phyloP scores from a whole-genome alignment of 2,888 invertebrate genomes.

The Lutraria lutraria region DNA sequence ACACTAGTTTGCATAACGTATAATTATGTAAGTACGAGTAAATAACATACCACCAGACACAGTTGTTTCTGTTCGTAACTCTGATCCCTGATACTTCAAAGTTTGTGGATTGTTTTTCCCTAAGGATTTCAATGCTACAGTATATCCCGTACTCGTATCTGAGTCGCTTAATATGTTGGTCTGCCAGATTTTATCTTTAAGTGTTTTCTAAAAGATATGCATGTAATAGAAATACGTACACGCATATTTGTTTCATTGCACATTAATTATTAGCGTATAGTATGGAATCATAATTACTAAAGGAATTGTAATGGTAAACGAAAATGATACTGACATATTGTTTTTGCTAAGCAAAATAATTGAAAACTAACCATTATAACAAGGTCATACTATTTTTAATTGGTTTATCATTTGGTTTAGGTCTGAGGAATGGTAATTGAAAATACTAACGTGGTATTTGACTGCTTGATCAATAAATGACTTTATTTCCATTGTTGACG shows the following conservation, averaged over 20 bases:
- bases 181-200: slow-evolving; percentile 27
- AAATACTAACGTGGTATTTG: slow-evolving; percentile 51
- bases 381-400: too few species aligned
- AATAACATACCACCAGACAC: slow-evolving; percentile 64
- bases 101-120: slow-evolving; percentile 71
- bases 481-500: slow-evolving; percentile 60
- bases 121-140: slow-evolving; percentile 63
- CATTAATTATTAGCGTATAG: too few species aligned
- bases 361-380: too few species aligned
- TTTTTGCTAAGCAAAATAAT: too few species aligned
- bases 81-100: slow-evolving; percentile 49
- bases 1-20: too few species aligned
- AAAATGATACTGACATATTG: too few species aligned
- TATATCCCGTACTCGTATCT: slow-evolving; percentile 61
- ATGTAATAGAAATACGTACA: not conserved
- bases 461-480: slow-evolving; percentile 52
- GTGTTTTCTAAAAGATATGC: slow-evolving; percentile 27
- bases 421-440: not conserved
- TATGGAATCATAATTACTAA: too few species aligned
- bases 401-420: too few species aligned
- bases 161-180: slow-evolving; percentile 45
- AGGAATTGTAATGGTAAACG: too few species aligned
- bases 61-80: slow-evolving; percentile 23
- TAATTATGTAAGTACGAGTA: not conserved
- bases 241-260: too few species aligned